Evolutionary conservation across 2,113 vertebrate species (phyloP).

Genomic region (Anser brachyrhynchus): DNA sequence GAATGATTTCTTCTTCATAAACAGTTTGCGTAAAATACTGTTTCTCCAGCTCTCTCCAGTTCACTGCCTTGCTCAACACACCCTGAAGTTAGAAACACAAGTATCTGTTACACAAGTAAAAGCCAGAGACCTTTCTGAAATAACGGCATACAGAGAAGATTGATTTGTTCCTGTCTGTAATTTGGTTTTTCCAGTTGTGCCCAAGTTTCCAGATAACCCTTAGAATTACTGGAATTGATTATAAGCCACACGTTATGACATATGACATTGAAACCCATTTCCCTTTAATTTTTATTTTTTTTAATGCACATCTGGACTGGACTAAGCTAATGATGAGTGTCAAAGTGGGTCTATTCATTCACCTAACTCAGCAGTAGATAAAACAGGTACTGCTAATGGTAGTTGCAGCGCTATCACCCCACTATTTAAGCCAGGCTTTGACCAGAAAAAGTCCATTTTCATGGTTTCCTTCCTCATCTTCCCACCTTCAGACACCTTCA

Average conservation of each 20-base stretch:
- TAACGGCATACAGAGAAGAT: neutral
- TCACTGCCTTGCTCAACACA: conserved; percentile 94
- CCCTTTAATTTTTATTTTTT: neutral
- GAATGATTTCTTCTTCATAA: conserved; percentile 95
- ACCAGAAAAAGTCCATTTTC: neutral
- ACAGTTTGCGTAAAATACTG: conserved; percentile 91
- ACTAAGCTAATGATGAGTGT: neutral
- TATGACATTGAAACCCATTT: neutral
- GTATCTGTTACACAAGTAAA: neutral
- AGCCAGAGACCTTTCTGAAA: neutral
- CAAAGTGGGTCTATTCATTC: neutral
- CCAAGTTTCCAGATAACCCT: neutral
- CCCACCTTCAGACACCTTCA: neutral
- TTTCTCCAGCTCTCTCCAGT: conserved; percentile 95
- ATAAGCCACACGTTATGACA: neutral
- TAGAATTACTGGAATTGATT: neutral
- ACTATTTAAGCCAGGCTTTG: neutral
- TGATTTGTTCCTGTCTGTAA: neutral
- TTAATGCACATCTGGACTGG: neutral
- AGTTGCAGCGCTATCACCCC: neutral
- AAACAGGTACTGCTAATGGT: neutral
- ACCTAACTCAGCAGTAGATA: neutral
- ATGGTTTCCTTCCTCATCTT: neutral
- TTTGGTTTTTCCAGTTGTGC: neutral
- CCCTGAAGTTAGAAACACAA: conserved; percentile 80